Conservation (phyloP, 2,797 vertebrate species). For the Pipistrellus pipistrellus region DNA sequence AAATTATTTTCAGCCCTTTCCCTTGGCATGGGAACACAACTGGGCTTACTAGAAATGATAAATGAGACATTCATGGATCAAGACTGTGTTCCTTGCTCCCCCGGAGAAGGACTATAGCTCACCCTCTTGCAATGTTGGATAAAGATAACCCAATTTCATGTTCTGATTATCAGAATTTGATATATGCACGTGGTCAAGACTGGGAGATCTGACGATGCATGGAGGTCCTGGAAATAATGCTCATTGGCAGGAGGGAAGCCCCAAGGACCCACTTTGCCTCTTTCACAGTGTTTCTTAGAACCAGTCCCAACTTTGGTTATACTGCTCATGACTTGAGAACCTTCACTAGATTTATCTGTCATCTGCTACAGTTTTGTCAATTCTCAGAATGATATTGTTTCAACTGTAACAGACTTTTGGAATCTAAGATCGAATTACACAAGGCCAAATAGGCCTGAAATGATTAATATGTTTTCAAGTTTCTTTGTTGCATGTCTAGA, state of each 20-base stretch:
- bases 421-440: neutral
- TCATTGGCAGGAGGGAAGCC: neutral
- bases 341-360: conserved; percentile 26
- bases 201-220: neutral
- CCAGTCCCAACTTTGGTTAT: neutral
- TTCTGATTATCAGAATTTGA: neutral
- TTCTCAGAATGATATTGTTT: neutral
- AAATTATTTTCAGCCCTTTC: neutral
- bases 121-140: rapidly evolving
- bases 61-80: neutral
- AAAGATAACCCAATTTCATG: neutral
- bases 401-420: neutral
- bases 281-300: neutral
- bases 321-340: neutral
- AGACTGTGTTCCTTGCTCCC: neutral
- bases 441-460: neutral
- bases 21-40: neutral
- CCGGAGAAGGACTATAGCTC: neutral
- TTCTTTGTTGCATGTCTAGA: neutral
- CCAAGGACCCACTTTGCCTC: neutral
- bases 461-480: neutral
- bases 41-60: neutral
- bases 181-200: neutral
- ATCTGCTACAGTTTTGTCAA: neutral
- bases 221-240: neutral